Base-by-base conservation (phyloP, 2,797 vertebrate species). In the Sternotherus odoratus region DNA sequence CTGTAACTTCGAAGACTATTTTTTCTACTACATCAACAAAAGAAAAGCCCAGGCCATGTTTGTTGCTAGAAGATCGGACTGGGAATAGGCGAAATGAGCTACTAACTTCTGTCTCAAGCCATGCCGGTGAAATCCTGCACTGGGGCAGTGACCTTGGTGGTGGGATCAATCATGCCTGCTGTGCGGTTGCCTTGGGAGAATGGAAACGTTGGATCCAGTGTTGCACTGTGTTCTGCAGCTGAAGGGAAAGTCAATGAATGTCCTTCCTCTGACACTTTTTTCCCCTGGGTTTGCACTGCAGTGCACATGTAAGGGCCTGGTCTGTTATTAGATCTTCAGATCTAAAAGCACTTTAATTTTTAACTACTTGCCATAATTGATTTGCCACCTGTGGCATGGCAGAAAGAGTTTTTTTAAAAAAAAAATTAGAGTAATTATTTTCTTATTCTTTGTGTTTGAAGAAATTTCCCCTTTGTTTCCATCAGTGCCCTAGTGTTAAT, bases 181-280 rank as follows among this genome's bases (percentile, higher is more conserved):
- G 92, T 96, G 93, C 96, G 91, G 90, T 97, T 95, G 96, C 92
- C 91, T 97, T 94, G 96, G 93, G 90, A 97, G 96, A 95, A 95
- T 94, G 93, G 97, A 94, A 95, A 95, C 1, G 39, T 88, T 88
- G 82, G 79, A 92, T 78, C 79, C 85, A 83, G 92, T 57, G 92
- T 87, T 91, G 79, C 85, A 94, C 86, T 33, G 85, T 93, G 90
- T 90, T 93, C 84, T 89, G 88, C 95, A 95, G 89, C 92, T 95
- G 79, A 94, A 81, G 92, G 69, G 72, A 90, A 83, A 95, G 94
- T 81, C 89, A 82, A 92, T 82, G 78, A 90, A 87, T 80, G 86
- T 83, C 86, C 88, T 91, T 79, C 54, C 90, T 88, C 89, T 69
- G 79, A 79, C 77, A 6, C 75, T 77, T 79, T 75, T 77, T 79